A percentile compares a stretch with the other conserved stretches of the same genome.
Evolutionary conservation across 2,113 vertebrate genomes (phyloP).

Genomic region (Sylvietta virens): DNA sequence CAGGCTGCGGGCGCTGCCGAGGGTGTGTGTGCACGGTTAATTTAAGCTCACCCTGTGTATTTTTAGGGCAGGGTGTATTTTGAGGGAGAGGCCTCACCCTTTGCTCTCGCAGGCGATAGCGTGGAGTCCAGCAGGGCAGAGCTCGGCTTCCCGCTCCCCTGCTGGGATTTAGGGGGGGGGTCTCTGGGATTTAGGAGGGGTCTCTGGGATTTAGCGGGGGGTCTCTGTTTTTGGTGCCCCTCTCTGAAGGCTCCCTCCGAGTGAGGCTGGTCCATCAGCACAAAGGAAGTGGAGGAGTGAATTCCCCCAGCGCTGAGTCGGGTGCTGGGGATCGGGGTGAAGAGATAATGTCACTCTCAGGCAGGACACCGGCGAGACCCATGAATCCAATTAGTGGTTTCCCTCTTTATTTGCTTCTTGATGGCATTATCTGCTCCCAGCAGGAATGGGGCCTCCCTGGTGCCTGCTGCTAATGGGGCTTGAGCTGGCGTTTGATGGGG

Average conservation of each 20-base stretch:
- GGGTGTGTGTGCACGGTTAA: not conserved
- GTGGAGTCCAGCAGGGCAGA: not conserved
- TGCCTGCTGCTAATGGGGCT: slow-evolving; percentile 15
- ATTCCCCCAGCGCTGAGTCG: not conserved
- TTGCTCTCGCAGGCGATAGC: not conserved
- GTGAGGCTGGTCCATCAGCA: not conserved
- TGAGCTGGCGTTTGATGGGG: not conserved
- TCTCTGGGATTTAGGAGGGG: not conserved
- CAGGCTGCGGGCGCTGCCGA: not conserved
- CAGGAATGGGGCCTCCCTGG: not conserved
- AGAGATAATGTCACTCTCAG: not conserved
- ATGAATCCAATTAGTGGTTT: slow-evolving; percentile 13
- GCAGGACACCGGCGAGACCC: not conserved
- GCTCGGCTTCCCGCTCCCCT: fast-evolving
- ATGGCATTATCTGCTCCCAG: not conserved
- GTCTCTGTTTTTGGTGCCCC: not conserved
- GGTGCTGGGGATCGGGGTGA: not conserved
- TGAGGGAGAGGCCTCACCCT: slow-evolving; percentile 57
- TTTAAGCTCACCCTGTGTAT: not conserved
- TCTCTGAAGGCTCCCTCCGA: not conserved
- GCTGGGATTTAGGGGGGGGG: not conserved
- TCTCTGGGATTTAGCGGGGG: not conserved
- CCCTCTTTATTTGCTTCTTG: slow-evolving; percentile 20
- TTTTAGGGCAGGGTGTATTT: slow-evolving; percentile 59
- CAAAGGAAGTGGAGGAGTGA: not conserved